phyloP scores from a whole-genome alignment of 2,888 invertebrate genomes.

The Sisyra terminalis region DNA sequence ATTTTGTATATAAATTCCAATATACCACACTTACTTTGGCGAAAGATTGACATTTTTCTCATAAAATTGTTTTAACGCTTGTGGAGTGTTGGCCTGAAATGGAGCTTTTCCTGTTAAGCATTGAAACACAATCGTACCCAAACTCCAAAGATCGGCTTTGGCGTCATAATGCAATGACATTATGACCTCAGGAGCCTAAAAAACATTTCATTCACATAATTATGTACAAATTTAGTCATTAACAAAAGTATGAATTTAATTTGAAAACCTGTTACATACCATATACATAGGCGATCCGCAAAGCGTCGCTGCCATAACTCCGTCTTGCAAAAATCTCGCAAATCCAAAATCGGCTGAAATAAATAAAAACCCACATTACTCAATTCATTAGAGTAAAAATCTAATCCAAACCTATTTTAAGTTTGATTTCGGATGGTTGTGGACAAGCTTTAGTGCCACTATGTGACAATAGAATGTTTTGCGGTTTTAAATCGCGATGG shows the following conservation, averaged over 20 bases:
- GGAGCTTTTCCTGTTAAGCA: constrained; percentile 98
- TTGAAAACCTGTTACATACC: constrained; percentile 34
- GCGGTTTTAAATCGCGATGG: constrained; percentile 97
- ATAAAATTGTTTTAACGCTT: constrained; percentile 91
- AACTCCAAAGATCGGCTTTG: constrained; percentile 97
- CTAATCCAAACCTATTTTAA: constrained; percentile 74
- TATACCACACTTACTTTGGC: constrained; percentile 75
- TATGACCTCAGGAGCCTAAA: constrained; percentile 92
- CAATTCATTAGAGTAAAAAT: not conserved
- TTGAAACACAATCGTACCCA: constrained; percentile 91
- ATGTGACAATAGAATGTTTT: constrained; percentile 93
- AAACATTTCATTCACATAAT: constrained; percentile 11
- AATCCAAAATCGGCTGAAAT: constrained; percentile 94
- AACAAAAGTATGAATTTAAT: not conserved
- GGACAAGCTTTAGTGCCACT: constrained; percentile 47
- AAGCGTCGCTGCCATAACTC: constrained; percentile 98
- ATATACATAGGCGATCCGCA: constrained; percentile 99
- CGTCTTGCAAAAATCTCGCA: constrained; percentile 94
- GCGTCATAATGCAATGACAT: constrained; percentile 98
- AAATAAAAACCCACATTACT: not conserved
- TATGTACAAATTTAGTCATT: too few relatives aligned
- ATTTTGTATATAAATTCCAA: constrained; percentile 6
- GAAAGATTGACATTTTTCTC: constrained; percentile 85
- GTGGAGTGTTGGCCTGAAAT: constrained; percentile 94
- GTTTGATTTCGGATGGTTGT: constrained; percentile 65